Evolutionary conservation across 2,888 invertebrate genomes (phyloP).

Genomic region (Mimas tiliae): DNA sequence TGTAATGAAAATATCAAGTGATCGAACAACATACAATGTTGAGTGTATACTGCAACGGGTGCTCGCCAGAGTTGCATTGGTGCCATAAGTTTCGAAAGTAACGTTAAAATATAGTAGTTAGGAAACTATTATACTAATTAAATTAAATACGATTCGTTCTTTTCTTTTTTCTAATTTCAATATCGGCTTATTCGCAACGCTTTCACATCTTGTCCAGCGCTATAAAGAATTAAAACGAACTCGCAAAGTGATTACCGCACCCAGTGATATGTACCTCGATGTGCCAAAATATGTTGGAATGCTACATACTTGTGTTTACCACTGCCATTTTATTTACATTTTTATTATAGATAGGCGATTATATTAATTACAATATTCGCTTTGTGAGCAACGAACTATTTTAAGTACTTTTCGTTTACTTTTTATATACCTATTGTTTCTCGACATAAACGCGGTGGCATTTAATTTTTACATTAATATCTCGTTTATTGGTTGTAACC

Average conservation of each 20-base stretch:
- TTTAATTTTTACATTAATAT: constrained; percentile 39
- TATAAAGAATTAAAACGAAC: background rate
- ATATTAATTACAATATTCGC: constrained; percentile 32
- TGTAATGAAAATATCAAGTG: constrained; percentile 40
- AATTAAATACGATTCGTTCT: constrained; percentile 32
- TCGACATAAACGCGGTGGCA: constrained; percentile 44
- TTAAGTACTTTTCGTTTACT: constrained; percentile 39
- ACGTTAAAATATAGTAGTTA: constrained; percentile 66
- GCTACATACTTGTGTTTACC: constrained; percentile 28
- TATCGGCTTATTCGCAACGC: constrained; percentile 39
- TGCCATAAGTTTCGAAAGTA: constrained; percentile 57
- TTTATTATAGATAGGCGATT: constrained; percentile 31
- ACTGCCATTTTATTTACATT: constrained; percentile 42
- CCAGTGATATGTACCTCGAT: constrained; percentile 44
- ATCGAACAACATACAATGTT: constrained; percentile 34
- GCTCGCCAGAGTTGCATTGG: constrained; percentile 52
- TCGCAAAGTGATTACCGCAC: constrained; percentile 31
- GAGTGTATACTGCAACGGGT: constrained; percentile 36
- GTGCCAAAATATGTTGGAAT: constrained; percentile 49
- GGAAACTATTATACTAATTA: constrained; percentile 59
- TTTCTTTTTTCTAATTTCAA: constrained; percentile 33
- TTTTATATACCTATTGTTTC: constrained; percentile 30
- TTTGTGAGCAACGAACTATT: constrained; percentile 41
- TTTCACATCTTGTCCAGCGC: background rate
- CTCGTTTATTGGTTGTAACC: constrained; percentile 5